Conservation (phyloP, 2,797 vertebrate genomes). For the Danio choprae region DNA sequence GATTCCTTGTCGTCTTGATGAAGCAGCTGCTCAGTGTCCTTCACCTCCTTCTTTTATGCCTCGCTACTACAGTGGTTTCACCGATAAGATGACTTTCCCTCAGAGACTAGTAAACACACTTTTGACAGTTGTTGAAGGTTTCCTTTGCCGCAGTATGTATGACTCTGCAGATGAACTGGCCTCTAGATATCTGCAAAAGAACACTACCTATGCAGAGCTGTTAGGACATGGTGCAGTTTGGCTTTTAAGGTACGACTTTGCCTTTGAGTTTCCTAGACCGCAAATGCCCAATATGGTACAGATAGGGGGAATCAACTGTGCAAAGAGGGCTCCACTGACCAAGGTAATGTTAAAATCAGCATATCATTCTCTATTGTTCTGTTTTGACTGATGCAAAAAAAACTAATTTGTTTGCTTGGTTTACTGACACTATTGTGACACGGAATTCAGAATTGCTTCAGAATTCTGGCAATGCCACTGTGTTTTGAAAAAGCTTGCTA, state of each 20-base stretch:
- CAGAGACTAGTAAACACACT: conserved; percentile 73
- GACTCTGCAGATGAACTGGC: conserved; percentile 70
- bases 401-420: too few species aligned
- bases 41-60: conserved; percentile 76
- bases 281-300: conserved; percentile 85
- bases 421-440: too few species aligned
- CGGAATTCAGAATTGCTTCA: too few species aligned
- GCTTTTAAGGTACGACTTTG: conserved; percentile 82
- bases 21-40: conserved; percentile 70
- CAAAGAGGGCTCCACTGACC: conserved; percentile 67
- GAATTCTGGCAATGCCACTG: too few species aligned
- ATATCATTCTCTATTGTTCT: background rate
- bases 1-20: conserved; percentile 74
- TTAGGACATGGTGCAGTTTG: conserved; percentile 72
- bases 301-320: conserved; percentile 86
- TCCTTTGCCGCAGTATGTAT: conserved; percentile 64
- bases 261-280: conserved; percentile 79
- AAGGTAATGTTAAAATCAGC: conserved; percentile 75
- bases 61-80: conserved; percentile 58
- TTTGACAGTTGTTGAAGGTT: conserved; percentile 55
- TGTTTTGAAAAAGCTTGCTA: too few species aligned
- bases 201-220: conserved; percentile 68
- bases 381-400: background rate
- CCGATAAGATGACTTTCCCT: conserved; percentile 72
- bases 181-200: conserved; percentile 62